A percentile compares a stretch with the other conserved stretches of the same genome.
Conservation (phyloP, 2,797 vertebrate species). For the Microctenopoma steveboyesi region DNA sequence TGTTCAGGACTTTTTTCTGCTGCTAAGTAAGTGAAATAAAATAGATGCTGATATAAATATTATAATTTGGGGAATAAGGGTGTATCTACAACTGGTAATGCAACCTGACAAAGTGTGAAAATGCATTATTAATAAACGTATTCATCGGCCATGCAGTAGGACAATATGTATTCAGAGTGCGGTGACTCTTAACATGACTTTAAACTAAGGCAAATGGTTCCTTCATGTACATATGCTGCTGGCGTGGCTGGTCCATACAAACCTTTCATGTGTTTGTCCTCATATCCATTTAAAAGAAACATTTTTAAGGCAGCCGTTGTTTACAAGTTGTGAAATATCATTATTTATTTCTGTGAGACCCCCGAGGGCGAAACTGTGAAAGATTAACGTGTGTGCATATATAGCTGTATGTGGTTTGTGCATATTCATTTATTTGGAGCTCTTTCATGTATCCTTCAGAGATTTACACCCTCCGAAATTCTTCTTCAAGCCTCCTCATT, state of each 20-base stretch:
- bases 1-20: background rate
- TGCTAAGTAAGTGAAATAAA: background rate
- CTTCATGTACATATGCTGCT: background rate
- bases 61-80: background rate
- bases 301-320: constrained; percentile 52
- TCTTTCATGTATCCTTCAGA: constrained; percentile 58
- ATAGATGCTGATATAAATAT: background rate
- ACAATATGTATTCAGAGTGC: background rate
- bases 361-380: constrained; percentile 29
- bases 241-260: constrained; percentile 3
- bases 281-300: constrained; percentile 22
- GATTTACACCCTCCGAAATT: constrained; percentile 46
- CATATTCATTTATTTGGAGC: constrained; percentile 58
- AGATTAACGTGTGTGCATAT: constrained; percentile 21
- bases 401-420: constrained; percentile 30
- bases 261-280: constrained; percentile 41
- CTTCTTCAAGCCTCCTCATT: constrained; percentile 53
- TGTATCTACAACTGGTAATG: background rate
- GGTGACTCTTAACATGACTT: background rate
- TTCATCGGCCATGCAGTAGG: background rate
- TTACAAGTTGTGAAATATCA: constrained; percentile 42
- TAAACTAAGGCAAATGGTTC: background rate
- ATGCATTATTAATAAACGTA: background rate
- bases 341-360: constrained; percentile 34
- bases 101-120: background rate